These are phyloP conservation scores for Eospalax fontanierii DNA, from an alignment of 2,797 vertebrate species.

Conservation along the genomic window DNA sequence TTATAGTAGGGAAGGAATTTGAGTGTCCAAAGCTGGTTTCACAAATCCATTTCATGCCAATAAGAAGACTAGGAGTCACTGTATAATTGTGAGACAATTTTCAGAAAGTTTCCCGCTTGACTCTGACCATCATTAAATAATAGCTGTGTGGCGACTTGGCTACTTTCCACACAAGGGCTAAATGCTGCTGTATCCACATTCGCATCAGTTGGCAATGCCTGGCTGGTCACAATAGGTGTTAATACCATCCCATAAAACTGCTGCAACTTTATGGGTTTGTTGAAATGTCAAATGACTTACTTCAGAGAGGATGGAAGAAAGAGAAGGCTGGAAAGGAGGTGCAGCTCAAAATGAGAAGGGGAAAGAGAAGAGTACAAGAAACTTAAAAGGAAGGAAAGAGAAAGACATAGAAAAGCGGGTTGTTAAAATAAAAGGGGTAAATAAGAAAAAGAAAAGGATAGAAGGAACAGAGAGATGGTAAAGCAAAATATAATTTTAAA, in stretches of 20 bases:
- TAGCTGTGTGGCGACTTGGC: constrained; percentile 70
- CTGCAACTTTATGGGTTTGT: constrained; percentile 61
- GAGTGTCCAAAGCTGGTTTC: constrained; percentile 54
- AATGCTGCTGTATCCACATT: constrained; percentile 56
- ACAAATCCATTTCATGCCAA: constrained; percentile 51
- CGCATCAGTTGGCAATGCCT: constrained; percentile 64
- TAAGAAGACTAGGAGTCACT: constrained; percentile 41
- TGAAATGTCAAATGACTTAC: constrained; percentile 68
- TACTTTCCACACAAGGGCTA: constrained; percentile 55
- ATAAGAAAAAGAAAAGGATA: not conserved
- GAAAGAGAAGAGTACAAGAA: not conserved
- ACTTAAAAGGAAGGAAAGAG: not conserved
- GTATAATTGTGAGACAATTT: constrained; percentile 66
- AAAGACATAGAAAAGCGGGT: not conserved
- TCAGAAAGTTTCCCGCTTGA: constrained; percentile 65
- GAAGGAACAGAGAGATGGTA: not conserved
- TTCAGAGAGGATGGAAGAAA: not conserved
- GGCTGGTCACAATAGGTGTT: constrained; percentile 67
- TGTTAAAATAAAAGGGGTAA: not conserved
- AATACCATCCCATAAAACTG: constrained; percentile 72
- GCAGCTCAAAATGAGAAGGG: no score
- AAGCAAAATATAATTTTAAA: not conserved
- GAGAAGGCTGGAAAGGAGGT: not conserved
- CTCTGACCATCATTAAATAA: constrained; percentile 76
- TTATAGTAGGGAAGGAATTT: constrained; percentile 24